These are phyloP conservation scores for Byasa hedistus DNA, from an alignment of 2,888 invertebrate species.

Conservation along the genomic window DNA sequence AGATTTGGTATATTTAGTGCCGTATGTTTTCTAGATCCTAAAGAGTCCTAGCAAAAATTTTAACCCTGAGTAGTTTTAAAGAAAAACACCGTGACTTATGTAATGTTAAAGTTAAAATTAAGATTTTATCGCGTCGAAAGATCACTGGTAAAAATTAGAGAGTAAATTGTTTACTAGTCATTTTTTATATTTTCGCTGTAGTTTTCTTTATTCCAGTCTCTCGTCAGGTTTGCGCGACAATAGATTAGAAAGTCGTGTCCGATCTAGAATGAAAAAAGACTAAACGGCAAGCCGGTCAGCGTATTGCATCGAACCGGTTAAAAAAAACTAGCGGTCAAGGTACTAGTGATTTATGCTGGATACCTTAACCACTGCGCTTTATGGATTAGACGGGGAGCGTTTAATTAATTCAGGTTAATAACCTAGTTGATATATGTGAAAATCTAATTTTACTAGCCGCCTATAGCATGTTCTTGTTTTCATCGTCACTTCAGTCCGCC, in stretches of 20 bases:
- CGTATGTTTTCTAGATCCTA: no score
- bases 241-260: conserved; percentile 34
- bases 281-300: not conserved
- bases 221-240: conserved; percentile 25
- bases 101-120: no score
- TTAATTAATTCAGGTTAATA: not conserved
- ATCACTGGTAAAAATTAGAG: not conserved
- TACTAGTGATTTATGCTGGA: conserved; percentile 9
- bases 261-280: conserved; percentile 22
- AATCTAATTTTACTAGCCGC: not conserved
- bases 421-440: not conserved
- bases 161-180: conserved; percentile 5
- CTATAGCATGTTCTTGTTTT: no score
- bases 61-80: no score
- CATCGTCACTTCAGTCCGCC: no score
- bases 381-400: not conserved
- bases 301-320: conserved; percentile 7
- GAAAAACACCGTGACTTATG: no score
- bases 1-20: no score
- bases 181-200: not conserved
- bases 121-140: not conserved
- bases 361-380: not conserved
- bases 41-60: no score
- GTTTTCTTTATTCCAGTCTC: not conserved
- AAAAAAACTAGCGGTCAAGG: conserved; percentile 1